phyloP scores from a whole-genome alignment of 2,888 invertebrate genomes.

The Tanytarsus gracilentus region DNA sequence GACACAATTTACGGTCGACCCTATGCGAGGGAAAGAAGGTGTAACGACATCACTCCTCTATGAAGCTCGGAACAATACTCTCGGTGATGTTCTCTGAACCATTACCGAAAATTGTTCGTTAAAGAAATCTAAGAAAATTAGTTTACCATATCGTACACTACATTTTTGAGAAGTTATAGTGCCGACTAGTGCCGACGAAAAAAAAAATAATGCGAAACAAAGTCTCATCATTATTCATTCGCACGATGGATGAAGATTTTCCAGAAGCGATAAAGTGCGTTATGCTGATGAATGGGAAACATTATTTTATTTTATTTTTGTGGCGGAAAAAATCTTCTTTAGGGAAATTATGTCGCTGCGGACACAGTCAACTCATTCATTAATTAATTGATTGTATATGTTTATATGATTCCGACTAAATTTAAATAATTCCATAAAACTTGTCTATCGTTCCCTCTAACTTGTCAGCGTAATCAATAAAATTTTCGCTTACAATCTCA shows the following conservation, averaged over 20 bases:
- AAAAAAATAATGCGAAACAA: too few species aligned
- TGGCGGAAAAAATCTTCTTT: background rate
- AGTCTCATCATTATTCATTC: conserved; percentile 27
- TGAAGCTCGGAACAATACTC: too few species aligned
- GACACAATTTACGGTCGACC: too few species aligned
- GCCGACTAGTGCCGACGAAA: too few species aligned
- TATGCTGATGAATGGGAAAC: conserved; percentile 10
- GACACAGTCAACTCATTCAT: too few species aligned
- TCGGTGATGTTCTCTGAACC: conserved; percentile 26
- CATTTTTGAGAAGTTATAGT: too few species aligned
- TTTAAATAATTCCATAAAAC: too few species aligned
- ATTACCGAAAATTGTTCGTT: conserved; percentile 22
- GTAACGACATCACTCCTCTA: conserved; percentile 28
- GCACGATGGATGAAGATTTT: conserved; percentile 20
- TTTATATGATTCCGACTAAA: too few species aligned
- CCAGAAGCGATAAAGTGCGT: conserved; percentile 22
- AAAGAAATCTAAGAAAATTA: conserved; percentile 27
- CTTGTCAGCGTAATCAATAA: background rate
- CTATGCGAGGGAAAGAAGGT: conserved; percentile 28
- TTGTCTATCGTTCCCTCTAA: background rate
- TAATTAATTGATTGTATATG: background rate
- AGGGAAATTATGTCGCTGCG: too few species aligned
- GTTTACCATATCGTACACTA: conserved; percentile 28
- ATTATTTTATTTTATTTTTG: too few species aligned
- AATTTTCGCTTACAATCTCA: background rate